Percentiles rank a stretch among this genome's conserved stretches.
Conservation (phyloP, 2,797 vertebrate species). For the Coilia nasus region DNA sequence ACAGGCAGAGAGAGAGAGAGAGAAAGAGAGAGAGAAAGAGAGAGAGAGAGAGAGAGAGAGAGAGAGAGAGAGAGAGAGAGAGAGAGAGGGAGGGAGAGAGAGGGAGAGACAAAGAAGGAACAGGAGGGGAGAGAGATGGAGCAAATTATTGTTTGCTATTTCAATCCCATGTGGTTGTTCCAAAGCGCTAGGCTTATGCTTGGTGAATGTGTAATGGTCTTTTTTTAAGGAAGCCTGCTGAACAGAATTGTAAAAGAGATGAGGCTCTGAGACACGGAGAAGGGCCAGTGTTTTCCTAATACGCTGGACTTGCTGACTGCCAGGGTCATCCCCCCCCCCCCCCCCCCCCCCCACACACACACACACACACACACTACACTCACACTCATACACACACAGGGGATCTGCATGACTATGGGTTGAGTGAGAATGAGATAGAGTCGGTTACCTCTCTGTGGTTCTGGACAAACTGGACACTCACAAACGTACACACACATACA, state of each 20-base stretch:
- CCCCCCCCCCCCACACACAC: too few relatives aligned
- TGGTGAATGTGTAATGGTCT: neutral
- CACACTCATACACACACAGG: slow-evolving; percentile 11
- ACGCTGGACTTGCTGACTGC: neutral
- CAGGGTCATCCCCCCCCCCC: too few relatives aligned
- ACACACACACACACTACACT: too few relatives aligned
- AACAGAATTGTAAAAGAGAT: neutral
- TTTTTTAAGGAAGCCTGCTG: neutral
- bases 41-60: neutral
- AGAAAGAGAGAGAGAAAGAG: neutral
- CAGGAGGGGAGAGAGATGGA: neutral
- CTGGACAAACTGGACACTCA: too few relatives aligned
- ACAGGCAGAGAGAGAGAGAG: neutral
- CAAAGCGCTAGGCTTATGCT: neutral
- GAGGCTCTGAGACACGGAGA: neutral
- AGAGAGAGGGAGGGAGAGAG: too few relatives aligned
- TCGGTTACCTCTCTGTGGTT: neutral
- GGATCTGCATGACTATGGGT: neutral
- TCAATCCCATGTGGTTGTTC: neutral
- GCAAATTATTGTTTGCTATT: neutral
- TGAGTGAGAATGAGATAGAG: neutral
- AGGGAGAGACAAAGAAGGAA: neutral
- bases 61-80: too few relatives aligned
- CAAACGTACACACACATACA: neutral
- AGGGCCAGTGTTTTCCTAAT: neutral